phyloP scores from a whole-genome alignment of 2,797 vertebrate genomes.

The Aeoliscus strigatus region DNA sequence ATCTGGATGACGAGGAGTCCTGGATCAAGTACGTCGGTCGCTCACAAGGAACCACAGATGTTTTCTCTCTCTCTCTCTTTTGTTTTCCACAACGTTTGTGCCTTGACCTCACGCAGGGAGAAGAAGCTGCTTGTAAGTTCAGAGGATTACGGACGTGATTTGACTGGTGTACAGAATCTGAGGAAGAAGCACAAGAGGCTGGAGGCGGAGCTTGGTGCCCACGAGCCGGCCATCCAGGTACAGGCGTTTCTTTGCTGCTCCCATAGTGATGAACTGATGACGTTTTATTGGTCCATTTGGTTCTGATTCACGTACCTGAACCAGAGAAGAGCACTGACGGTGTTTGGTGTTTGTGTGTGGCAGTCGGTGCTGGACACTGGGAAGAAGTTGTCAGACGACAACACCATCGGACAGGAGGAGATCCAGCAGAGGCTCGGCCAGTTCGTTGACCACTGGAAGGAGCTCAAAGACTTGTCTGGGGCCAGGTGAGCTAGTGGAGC shows the following conservation, averaged over 20 bases:
- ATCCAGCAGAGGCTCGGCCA: constrained; percentile 95
- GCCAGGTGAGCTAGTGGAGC: constrained; percentile 75
- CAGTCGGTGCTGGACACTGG: constrained; percentile 95
- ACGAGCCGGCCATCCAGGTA: constrained; percentile 96
- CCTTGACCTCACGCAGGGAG: constrained; percentile 72
- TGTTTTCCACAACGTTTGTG: too few species aligned
- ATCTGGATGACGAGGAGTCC: constrained; percentile 97
- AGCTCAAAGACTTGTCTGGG: constrained; percentile 89
- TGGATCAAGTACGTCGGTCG: constrained; percentile 89
- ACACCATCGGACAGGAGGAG: constrained; percentile 97
- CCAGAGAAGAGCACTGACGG: too few species aligned
- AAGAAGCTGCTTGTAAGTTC: constrained; percentile 97
- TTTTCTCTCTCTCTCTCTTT: too few species aligned
- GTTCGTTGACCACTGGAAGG: constrained; percentile 97
- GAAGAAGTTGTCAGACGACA: constrained; percentile 94
- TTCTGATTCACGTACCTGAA: too few species aligned
- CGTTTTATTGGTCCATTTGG: too few species aligned
- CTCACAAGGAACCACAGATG: not conserved
- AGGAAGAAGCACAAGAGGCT: constrained; percentile 97
- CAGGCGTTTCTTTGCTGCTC: not conserved
- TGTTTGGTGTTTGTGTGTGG: constrained; percentile 2
- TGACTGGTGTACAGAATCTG: constrained; percentile 97
- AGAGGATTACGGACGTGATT: constrained; percentile 96
- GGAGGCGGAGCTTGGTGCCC: constrained; percentile 93
- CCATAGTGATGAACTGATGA: too few species aligned